These are phyloP conservation scores for Odontamblyopus rebecca DNA, from an alignment of 2,797 vertebrate genomes.

Conservation along the genomic window DNA sequence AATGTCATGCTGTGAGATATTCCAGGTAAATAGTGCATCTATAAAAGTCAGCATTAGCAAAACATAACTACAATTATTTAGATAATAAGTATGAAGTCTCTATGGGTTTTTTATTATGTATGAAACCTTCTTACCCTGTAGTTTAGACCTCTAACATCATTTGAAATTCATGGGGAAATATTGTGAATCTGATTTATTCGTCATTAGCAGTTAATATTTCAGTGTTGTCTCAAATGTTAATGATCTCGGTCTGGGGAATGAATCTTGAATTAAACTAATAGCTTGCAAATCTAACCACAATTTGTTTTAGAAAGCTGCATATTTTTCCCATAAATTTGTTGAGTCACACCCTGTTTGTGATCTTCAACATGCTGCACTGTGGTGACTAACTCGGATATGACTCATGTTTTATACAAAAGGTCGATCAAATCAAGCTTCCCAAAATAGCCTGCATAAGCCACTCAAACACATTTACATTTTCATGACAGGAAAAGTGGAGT, in stretches of 20 bases:
- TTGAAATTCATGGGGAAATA: background rate
- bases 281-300: too few species aligned
- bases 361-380: background rate
- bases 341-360: background rate
- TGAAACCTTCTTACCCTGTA: background rate
- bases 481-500: background rate
- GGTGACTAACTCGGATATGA: slow-evolving; percentile 4
- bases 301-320: background rate
- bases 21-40: too few species aligned
- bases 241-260: background rate
- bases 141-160: background rate
- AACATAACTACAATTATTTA: too few species aligned
- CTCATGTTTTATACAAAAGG: slow-evolving; percentile 9
- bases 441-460: background rate
- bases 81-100: background rate
- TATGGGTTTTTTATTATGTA: background rate
- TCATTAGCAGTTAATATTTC: background rate
- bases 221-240: background rate
- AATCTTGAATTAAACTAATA: too few species aligned
- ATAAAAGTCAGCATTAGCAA: too few species aligned
- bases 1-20: too few species aligned
- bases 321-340: background rate
- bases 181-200: background rate
- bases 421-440: background rate
- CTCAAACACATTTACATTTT: slow-evolving; percentile 5